phyloP scores from a whole-genome alignment of 2,113 vertebrate species.

The Delphinus delphis region DNA sequence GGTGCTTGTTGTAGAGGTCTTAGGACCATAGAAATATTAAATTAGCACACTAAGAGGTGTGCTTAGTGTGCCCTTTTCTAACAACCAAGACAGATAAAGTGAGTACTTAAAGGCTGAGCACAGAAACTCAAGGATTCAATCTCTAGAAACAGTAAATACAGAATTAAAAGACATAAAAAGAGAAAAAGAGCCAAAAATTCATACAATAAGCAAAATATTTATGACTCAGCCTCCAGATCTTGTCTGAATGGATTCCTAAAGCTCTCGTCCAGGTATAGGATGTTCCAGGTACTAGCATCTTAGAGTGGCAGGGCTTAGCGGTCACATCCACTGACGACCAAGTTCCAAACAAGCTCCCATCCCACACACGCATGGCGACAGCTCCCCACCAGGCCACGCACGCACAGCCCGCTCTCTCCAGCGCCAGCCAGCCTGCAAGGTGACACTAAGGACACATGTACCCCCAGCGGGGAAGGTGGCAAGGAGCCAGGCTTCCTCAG shows the following conservation, averaged over 20 bases:
- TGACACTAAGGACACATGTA: neutral
- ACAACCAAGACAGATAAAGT: neutral
- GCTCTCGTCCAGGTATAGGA: neutral
- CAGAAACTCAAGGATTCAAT: neutral
- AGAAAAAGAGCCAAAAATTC: neutral
- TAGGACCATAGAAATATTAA: neutral
- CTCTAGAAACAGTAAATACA: neutral
- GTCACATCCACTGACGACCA: neutral
- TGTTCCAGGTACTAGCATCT: neutral
- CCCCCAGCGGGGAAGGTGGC: neutral
- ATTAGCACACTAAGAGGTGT: neutral
- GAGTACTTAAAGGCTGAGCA: neutral
- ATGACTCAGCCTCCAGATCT: neutral
- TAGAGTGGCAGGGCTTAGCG: neutral
- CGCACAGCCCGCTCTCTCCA: neutral
- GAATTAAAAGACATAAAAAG: neutral
- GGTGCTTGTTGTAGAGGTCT: neutral
- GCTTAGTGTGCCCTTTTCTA: neutral
- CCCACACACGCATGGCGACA: neutral
- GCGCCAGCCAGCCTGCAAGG: neutral
- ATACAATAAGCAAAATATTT: neutral
- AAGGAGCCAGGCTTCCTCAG: constrained; percentile 9
- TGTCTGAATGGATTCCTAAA: neutral
- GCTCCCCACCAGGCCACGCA: neutral
- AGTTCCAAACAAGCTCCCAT: neutral